These are phyloP conservation scores for Lepidocyrtoides sp. DNA, from an alignment of 2,888 invertebrate species.

Conservation along the genomic window DNA sequence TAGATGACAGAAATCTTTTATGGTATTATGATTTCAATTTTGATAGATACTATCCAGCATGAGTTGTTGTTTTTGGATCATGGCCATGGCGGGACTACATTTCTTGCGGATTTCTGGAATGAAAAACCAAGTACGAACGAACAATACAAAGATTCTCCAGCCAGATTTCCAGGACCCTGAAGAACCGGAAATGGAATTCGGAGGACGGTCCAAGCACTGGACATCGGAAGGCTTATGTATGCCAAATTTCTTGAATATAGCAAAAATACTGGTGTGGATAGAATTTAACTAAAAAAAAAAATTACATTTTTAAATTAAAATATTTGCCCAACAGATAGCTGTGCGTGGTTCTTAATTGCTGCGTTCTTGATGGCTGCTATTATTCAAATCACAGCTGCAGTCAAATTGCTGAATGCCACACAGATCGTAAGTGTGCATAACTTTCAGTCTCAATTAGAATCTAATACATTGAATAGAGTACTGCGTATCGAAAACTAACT, in stretches of 20 bases:
- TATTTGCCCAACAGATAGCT: slow-evolving; percentile 48
- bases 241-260: not conserved
- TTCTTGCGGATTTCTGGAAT: slow-evolving; percentile 61
- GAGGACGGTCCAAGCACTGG: slow-evolving; percentile 41
- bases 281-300: too few species aligned
- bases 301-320: not conserved
- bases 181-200: slow-evolving; percentile 27
- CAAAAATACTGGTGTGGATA: not conserved
- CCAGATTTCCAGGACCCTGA: slow-evolving; percentile 66
- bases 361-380: slow-evolving; percentile 71
- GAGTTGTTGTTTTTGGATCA: slow-evolving; percentile 68
- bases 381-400: slow-evolving; percentile 73
- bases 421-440: slow-evolving; percentile 73
- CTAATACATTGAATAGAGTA: too few species aligned
- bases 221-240: slow-evolving; percentile 60
- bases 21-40: too few species aligned
- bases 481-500: too few species aligned
- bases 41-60: slow-evolving; percentile 72
- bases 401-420: slow-evolving; percentile 73
- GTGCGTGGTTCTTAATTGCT: slow-evolving; percentile 63
- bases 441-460: too few species aligned
- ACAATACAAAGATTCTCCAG: slow-evolving; percentile 56
- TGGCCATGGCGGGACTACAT: slow-evolving; percentile 66
- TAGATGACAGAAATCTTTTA: too few species aligned
- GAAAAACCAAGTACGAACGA: slow-evolving; percentile 30